Conservation (phyloP, 2,888 invertebrate species). For the Euplexia lucipara region DNA sequence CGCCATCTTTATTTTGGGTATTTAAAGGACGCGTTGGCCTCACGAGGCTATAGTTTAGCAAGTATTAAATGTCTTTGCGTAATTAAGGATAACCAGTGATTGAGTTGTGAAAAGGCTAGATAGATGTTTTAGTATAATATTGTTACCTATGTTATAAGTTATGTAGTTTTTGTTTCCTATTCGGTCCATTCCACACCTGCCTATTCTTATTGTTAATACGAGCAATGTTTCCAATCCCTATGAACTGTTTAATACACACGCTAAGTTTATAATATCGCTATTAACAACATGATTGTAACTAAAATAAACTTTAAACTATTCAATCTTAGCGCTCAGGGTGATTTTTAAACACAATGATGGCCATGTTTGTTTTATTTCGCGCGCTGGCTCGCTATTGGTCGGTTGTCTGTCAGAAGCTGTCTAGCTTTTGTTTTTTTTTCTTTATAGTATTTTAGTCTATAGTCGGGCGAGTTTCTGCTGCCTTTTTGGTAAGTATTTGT, state of each 20-base stretch:
- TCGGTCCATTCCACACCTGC: background rate
- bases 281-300: constrained; percentile 63
- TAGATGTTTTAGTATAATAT: too few species aligned
- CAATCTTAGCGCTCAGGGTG: constrained; percentile 53
- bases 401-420: constrained; percentile 48
- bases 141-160: too few species aligned
- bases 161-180: constrained; percentile 8
- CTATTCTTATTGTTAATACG: constrained; percentile 12
- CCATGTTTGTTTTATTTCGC: constrained; percentile 67
- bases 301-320: constrained; percentile 63
- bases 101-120: too few species aligned
- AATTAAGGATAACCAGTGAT: too few species aligned
- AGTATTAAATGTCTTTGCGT: too few species aligned
- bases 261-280: constrained; percentile 64
- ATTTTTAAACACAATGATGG: constrained; percentile 65
- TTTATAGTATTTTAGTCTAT: too few species aligned
- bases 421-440: constrained; percentile 24
- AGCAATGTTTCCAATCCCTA: constrained; percentile 21
- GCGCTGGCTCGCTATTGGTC: constrained; percentile 65
- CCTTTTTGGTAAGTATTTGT: background rate
- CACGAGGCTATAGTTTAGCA: too few species aligned
- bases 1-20: too few species aligned
- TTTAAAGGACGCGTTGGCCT: too few species aligned
- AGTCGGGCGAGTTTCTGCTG: constrained; percentile 18
- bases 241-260: constrained; percentile 47